Conservation (phyloP, 2,888 invertebrate species). For the Elysia crispata region DNA sequence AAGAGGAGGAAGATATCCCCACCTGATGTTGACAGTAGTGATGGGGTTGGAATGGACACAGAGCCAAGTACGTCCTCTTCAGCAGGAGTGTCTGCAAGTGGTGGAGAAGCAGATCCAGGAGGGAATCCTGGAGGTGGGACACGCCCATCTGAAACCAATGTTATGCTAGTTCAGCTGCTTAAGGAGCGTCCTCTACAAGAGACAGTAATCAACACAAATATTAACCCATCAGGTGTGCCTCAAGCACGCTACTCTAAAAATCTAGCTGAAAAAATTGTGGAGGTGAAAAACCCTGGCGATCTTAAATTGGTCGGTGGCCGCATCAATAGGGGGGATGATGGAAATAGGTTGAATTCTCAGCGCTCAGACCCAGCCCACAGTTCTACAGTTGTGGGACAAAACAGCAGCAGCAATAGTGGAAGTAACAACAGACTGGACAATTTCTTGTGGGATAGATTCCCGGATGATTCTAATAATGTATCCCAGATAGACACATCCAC, state of each 20-base stretch:
- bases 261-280: conserved; percentile 62
- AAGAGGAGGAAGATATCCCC: conserved; percentile 62
- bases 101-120: neutral
- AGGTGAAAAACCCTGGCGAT: conserved; percentile 36
- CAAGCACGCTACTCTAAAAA: conserved; percentile 79
- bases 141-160: conserved; percentile 63
- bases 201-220: conserved; percentile 67
- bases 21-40: conserved; percentile 62
- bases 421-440: neutral
- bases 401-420: conserved; percentile 21
- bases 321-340: too few species aligned
- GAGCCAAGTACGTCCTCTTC: conserved; percentile 49
- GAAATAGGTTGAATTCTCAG: conserved; percentile 40
- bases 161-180: conserved; percentile 71
- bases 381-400: conserved; percentile 79
- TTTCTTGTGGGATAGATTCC: too few species aligned
- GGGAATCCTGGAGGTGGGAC: neutral
- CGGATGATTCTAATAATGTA: too few species aligned
- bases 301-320: too few species aligned
- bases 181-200: conserved; percentile 66
- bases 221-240: conserved; percentile 77
- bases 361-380: conserved; percentile 82
- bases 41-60: conserved; percentile 54
- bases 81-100: neutral
- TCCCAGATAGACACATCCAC: neutral